A percentile compares a stretch with the other conserved stretches of the same genome.
These are phyloP conservation scores for Pocillopora damicornis DNA, from an alignment of 64 coral and sea anemone genomes.

Conservation along the genomic window DNA sequence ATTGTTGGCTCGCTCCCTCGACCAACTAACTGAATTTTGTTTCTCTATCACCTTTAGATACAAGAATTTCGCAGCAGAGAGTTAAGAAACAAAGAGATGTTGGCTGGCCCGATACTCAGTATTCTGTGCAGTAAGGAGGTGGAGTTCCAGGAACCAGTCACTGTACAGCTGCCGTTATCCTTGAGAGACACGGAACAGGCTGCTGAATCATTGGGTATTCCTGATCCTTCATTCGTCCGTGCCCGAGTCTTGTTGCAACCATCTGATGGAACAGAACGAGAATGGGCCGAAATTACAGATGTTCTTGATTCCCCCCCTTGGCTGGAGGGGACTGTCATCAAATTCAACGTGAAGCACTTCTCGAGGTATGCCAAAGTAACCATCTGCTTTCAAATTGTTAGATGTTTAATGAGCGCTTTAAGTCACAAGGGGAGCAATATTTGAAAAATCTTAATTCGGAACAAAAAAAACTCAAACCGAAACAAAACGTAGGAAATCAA, in stretches of 20 bases:
- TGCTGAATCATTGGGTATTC: neutral
- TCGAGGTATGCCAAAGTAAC: neutral
- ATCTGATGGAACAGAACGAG: neutral
- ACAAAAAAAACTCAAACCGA: no score
- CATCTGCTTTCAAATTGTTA: neutral
- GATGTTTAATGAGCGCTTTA: neutral
- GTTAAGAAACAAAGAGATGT: neutral
- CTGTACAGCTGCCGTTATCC: constrained; percentile 10
- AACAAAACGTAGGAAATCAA: no score
- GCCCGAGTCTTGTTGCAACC: neutral
- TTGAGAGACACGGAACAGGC: neutral
- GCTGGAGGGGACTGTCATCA: neutral
- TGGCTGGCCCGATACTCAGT: constrained; percentile 8
- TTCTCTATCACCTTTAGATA: neutral
- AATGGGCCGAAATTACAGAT: constrained; percentile 17
- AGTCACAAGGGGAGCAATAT: no score
- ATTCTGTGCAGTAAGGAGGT: neutral
- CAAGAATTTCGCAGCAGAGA: constrained; percentile 1
- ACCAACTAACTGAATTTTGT: neutral
- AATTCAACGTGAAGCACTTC: constrained; percentile 8
- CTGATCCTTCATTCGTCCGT: neutral
- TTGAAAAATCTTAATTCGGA: no score
- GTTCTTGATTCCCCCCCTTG: neutral
- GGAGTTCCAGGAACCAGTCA: neutral
- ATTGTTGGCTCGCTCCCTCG: neutral